Base-by-base conservation (phyloP, 2,797 vertebrate genomes). In the Buphagus erythrorhynchus region DNA sequence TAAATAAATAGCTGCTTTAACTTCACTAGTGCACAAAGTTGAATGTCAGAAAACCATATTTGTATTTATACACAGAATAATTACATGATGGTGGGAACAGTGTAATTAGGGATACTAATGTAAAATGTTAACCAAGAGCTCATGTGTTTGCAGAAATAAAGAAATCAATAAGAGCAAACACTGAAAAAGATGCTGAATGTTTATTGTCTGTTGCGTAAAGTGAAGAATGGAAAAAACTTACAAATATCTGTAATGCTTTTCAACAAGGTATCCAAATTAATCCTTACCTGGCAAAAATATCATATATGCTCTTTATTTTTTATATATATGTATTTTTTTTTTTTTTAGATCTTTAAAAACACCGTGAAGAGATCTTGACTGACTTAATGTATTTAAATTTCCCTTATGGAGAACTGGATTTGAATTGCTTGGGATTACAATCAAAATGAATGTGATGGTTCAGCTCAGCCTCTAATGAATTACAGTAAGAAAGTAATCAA, bases 361-460 rank as follows among this genome's bases (percentile, higher is more conserved):
- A 49, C 36, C 38, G 67, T 26, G 63, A 71, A 51, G 29, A 73
- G 26, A 83, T 91, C 54, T 71, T 87, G 42, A 58, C 36, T 87
- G 78, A 88, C 12, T 92, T 95, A 92, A 42, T 81, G 35, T 68
- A 95, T 97, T 93, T 87, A 95, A 86, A 91, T 93, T 95, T 95
- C 14, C 25, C 19, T 90, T 52, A 62, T 73, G 42, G 31, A 89
- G 49, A 95, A 93, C 49, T 61, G 69, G 33, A 93, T 96, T 93
- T 97, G 68, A 92, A 95, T 49, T 82, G 61, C n/a, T 95, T 93
- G 79, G 90, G 67, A 95, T 96, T 96, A 95, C 57, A 97, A 94
- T 95, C 29, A 0, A 96, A 97, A 95, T 95, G 5, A 95, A 95
- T 97, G 94, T 95, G 82, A 92, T 95, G 43, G 77, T 92, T 97